Base-by-base conservation (phyloP, 2,888 invertebrate species). In the Cecidostiba fungosa region DNA sequence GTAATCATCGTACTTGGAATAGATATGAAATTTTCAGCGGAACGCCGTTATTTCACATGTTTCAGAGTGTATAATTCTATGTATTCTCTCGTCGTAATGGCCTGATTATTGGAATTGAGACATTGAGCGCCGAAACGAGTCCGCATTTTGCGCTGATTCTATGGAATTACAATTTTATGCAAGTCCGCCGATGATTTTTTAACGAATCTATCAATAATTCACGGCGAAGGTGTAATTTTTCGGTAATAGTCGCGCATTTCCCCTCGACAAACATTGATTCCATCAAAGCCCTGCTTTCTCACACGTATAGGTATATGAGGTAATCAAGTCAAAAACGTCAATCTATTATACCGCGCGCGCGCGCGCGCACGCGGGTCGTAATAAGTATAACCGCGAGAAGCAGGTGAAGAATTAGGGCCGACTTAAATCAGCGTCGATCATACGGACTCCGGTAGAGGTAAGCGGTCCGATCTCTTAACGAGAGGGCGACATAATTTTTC, bases 401-500 rank as follows among this genome's bases (percentile, higher is more conserved):
- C 12, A 29, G 36, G 47, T 23, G 43, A 84, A 76, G 76, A 79
- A 84, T 84, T 76, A 47, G 69, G 54, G 39, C 29, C 36, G n/a
- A 12, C 43, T 77, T 50, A 69, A 77, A 72, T 39, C 62, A 50
- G 54, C 26, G 54, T 59, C n/a, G 54, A 70, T 70, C 36, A 43
- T 43, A 39, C 39, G 29, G 32, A n/a, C 6, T 47, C 8, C 0
- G 54, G 23, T 26, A 14, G 54, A 76, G 26, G 36, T 29, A 66
- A 66, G 29, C 66, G 29, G 3, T 1, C 29, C 26, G 66, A 12
- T 77, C 16, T 77, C 16, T 72, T 29, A 74, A 69, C 50, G 36
- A 79, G 26, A 59, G 74, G 88, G 87, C 84, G 89, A 90, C 89
- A 90, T 91, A 89, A 91, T 90, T 90, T 92, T 91, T 89, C 88